phyloP scores from a whole-genome alignment of 2,113 vertebrate genomes.

The Nanorana parkeri region DNA sequence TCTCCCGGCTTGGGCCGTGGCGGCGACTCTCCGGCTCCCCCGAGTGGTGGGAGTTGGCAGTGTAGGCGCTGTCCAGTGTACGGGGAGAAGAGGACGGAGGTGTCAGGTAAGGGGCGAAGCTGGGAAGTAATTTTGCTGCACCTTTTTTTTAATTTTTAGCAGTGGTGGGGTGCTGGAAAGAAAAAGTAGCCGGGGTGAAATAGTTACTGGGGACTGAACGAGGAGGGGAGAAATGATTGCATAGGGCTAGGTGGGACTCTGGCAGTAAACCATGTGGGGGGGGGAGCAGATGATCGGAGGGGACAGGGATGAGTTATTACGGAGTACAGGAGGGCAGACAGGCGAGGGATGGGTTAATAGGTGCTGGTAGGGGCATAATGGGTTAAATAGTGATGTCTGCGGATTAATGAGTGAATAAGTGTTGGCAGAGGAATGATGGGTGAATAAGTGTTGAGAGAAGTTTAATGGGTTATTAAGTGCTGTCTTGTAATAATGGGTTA shows the following conservation, averaged over 20 bases:
- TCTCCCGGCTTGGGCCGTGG: background rate
- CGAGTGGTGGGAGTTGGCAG: background rate
- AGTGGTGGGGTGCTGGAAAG: too few species aligned
- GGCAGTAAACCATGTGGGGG: too few species aligned
- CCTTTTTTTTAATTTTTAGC: too few species aligned
- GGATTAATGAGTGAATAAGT: background rate
- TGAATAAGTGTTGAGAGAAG: background rate
- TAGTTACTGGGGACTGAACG: too few species aligned
- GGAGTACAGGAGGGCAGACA: background rate
- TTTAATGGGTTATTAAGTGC: background rate
- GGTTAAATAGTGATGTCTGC: background rate
- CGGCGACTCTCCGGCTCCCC: background rate
- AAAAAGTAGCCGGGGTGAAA: too few species aligned
- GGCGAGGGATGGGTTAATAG: background rate
- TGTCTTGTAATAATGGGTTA: background rate
- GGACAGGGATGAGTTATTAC: too few species aligned
- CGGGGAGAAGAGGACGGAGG: background rate
- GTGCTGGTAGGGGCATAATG: too few species aligned
- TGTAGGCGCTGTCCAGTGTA: background rate
- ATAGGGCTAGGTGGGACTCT: too few species aligned
- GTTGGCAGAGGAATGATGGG: background rate
- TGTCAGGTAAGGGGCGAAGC: background rate
- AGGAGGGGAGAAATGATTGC: too few species aligned
- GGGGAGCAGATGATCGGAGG: too few species aligned
- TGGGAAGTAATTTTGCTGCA: background rate